Evolutionary conservation across 2,888 invertebrate genomes (phyloP).

Genomic region (Lasioglossum zephyrum): DNA sequence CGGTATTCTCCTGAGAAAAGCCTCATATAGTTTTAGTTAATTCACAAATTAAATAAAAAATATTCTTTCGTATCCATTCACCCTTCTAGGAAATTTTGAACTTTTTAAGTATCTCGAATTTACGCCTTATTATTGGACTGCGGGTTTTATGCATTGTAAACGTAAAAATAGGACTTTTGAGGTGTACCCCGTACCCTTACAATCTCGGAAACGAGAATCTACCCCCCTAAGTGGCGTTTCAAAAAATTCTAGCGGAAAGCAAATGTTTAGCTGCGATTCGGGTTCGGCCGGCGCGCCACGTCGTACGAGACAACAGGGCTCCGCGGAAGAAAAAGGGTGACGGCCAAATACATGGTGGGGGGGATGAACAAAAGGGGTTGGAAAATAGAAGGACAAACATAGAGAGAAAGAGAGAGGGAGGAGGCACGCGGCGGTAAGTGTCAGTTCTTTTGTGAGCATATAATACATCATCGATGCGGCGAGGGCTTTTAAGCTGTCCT

Average conservation of each 20-base stretch:
- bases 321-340: background rate
- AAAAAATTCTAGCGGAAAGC: background rate
- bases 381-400: conserved; percentile 9
- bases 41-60: too few species aligned
- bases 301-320: conserved; percentile 16
- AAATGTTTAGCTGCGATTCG: conserved; percentile 43
- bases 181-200: too few species aligned
- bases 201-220: too few species aligned
- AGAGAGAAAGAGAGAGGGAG: conserved; percentile 12
- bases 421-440: conserved; percentile 54
- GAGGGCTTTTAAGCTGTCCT: conserved; percentile 68
- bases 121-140: too few species aligned
- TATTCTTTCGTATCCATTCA: too few species aligned
- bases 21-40: too few species aligned
- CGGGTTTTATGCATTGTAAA: too few species aligned
- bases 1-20: too few species aligned
- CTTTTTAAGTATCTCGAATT: too few species aligned
- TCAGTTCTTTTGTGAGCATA: conserved; percentile 67
- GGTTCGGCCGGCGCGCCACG: background rate
- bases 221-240: too few species aligned
- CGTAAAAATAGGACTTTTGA: too few species aligned
- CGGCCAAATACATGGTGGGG: background rate
- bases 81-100: too few species aligned
- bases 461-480: conserved; percentile 72
- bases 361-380: background rate